Base-by-base conservation (phyloP, 2,888 invertebrate genomes). In the Chloroclystis v-ata region DNA sequence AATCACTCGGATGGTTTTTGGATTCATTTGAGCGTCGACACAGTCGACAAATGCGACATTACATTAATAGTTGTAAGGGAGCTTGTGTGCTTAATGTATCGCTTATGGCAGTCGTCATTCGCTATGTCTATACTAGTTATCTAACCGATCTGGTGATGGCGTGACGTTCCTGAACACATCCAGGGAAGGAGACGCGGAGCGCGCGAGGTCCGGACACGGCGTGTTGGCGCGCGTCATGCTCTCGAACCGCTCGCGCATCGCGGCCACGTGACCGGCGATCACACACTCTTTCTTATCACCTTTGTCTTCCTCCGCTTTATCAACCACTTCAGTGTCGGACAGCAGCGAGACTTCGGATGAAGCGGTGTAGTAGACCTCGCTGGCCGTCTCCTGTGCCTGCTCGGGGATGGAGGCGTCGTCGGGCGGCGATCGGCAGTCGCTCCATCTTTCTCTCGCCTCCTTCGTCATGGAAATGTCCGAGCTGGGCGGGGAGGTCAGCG, bases 211-310 rank as follows among this genome's bases (percentile, higher is more conserved):
- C 0, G 82, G 77, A 33, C 82, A 78, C 1, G 86, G 86, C 49
- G 86, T 83, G 65, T 77, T 80, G 7, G 82, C 69, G 2, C 87
- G 73, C 38, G 87, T 88, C 82, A 88, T 82, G 42, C 80, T 88
- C 60, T 89, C 89, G 65, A 88, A 89, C 7, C 84, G 63, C 56
- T 88, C 87, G 9, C 88, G 59, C 88, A 89, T 88, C 10, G 89
- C 89, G 6, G 89, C 89, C 64, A 89, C 89, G 65, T 88, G 89
- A 0, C 89, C 89, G 0, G 87, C 79, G 43, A 81, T 72, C 50
- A 82, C 82, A 35, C 75, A 69, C 52, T 75, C 74, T 49, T 73
- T 74, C 28, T 65, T 65, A 3, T 75, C 76, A 9, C 67, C 69
- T 45, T 60, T 63, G 1, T 64, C 60, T 12, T 69, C 72, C 5